Base-by-base conservation (phyloP, 2,113 vertebrate species). In the Zapus hudsonius region DNA sequence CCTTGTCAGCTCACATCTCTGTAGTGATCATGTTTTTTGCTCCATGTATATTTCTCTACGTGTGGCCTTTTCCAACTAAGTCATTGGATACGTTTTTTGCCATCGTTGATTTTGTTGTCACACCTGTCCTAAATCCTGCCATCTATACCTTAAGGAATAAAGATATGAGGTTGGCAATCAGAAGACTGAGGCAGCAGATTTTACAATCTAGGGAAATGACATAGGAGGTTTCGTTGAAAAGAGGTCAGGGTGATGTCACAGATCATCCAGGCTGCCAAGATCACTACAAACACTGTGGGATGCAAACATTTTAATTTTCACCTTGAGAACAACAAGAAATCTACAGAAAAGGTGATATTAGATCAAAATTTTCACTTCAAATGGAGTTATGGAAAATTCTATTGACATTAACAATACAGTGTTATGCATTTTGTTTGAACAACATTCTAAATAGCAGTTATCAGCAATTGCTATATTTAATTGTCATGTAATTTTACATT, bases 111-210 rank as follows among this genome's bases (percentile, higher is more conserved):
- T 96, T 97, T 70, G 95, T 94, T 22, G 19, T 97, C 61, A 97
- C 95, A 36, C 97, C 97, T n/a, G 11, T 96, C 25, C 87, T 97
- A 95, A 97, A 97, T 84, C 96, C 96, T 89, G 52, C 87, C 63
- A 96, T 97, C 55, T 97, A 97, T n/a, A 97, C 96, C 47, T 89
- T 97, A 92, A 96, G 96, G 42, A 97, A 97, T 42, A 94, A 91
- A 84, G 95, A 97, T 23, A 96, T 97, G 92, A 94, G 90, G 55
- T n/a, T 84, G 10, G 94, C 95, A 57, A 94, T 97, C 74, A 96
- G 57, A 93, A 97, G 88, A 16, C 12, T 95, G 29, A 76, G 76
- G 75, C 4, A 3, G 66, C 57, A 84, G 25, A 44, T 94, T 87
- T 16, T 89, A 87, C 94, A 42, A 78, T 89, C 81, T 95, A 92